Base-by-base conservation (phyloP, 2,113 vertebrate species). In the Alligator mississippiensis region DNA sequence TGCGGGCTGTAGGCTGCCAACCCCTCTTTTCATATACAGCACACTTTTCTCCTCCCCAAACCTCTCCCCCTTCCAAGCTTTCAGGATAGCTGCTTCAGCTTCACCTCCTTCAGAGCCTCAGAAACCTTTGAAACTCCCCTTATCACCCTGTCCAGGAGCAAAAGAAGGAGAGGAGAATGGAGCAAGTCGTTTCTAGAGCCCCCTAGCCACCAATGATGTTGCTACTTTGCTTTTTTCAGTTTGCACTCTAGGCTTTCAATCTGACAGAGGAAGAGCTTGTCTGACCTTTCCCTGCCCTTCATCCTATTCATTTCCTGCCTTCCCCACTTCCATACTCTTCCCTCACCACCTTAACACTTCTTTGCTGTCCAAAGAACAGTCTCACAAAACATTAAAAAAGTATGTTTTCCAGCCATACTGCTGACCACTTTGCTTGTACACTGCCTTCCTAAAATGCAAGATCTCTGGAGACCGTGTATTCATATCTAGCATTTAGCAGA, bases 251-350 rank as follows among this genome's bases (percentile, higher is more conserved):
- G n/a, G 38, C 64, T 95, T 66, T 70, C 55, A 91, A 68, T 30
- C 90, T 94, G 68, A 58, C 83, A 62, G 64, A 92, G 76, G 81
- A 75, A 92, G 22, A 84, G 77, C 76, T 61, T 80, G 47, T 47
- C 76, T 89, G 85, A 91, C 85, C 70, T 90, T 85, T 64, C 55
- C 28, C 61, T 79, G 82, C 14, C 78, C 66, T 34, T 12, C 58
- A 80, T 1, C 0, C 0, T 22, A 19, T 87, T 93, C 85, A 47
- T 87, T 13, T 89, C 55, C 16, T 77, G 30, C 24, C 47, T 47
- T 70, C 88, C 81, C 57, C 63, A 70, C 18, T 19, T 70, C 28
- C n/a, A 21, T 30, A 19, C 30, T 38, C 30, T 21, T 72, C 34
- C 30, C 38, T 72, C 30, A 72, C 38, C 68, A 18, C 30, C 30